Conservation (phyloP, 2,797 vertebrate genomes). For the Scleropages formosus region DNA sequence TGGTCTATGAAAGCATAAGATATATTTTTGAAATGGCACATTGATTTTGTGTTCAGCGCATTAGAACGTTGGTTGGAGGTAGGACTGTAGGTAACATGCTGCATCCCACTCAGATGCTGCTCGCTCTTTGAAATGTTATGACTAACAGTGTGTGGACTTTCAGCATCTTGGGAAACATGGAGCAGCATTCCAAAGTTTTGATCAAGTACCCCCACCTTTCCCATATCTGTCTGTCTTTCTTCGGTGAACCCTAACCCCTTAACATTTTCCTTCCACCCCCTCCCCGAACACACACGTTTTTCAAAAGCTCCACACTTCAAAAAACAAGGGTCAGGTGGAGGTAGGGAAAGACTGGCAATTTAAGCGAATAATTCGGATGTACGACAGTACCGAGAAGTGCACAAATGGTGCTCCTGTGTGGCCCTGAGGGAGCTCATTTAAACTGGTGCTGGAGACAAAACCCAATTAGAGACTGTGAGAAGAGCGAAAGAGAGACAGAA, state of each 20-base stretch:
- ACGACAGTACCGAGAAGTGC: not conserved
- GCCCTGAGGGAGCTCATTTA: constrained; percentile 52
- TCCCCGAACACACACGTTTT: constrained; percentile 27
- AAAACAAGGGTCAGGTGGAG: constrained; percentile 37
- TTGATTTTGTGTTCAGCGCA: not conserved
- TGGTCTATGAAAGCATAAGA: not conserved
- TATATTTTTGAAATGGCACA: constrained; percentile 23
- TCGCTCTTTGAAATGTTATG: not conserved
- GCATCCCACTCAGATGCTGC: constrained; percentile 30
- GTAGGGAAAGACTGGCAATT: constrained; percentile 34
- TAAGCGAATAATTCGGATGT: constrained; percentile 42
- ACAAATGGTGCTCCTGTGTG: constrained; percentile 24
- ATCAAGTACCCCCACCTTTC: not conserved
- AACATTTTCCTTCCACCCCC: constrained; percentile 8
- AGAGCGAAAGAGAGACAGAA: constrained; percentile 30
- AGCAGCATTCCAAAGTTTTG: not conserved
- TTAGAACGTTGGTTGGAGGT: constrained; percentile 18
- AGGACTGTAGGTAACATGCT: constrained; percentile 7
- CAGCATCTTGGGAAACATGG: not conserved
- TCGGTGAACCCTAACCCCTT: not conserved
- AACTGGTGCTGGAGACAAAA: constrained; percentile 36
- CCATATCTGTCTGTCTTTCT: not conserved
- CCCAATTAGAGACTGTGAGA: constrained; percentile 21
- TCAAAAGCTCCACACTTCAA: constrained; percentile 25
- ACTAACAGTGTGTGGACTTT: not conserved